Conservation (phyloP, 2,888 invertebrate species). For the Thalpophila matura region DNA sequence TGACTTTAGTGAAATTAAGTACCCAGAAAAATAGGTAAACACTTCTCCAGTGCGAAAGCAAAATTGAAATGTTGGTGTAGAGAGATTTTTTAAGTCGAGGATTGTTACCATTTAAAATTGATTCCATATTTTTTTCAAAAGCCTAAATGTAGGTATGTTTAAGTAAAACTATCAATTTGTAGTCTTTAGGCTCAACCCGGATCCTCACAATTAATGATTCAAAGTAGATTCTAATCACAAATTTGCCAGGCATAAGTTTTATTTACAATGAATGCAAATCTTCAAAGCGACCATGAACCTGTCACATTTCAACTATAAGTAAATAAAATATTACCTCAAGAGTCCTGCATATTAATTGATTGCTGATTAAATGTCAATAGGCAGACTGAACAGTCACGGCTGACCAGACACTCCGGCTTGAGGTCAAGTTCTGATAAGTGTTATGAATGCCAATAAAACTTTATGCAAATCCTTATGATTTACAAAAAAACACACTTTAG, state of each 20-base stretch:
- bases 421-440: conserved; percentile 42
- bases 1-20: too few relatives aligned
- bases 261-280: conserved; percentile 3
- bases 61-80: too few relatives aligned
- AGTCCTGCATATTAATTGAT: conserved; percentile 11
- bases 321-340: conserved; percentile 2
- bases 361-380: conserved; percentile 50
- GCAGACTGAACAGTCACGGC: conserved; percentile 18
- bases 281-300: conserved; percentile 5
- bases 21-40: too few relatives aligned
- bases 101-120: too few relatives aligned
- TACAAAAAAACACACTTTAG: too few relatives aligned
- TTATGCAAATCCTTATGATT: background rate
- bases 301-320: background rate
- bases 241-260: background rate
- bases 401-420: conserved; percentile 5
- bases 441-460: conserved; percentile 5
- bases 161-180: too few relatives aligned
- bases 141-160: too few relatives aligned
- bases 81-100: too few relatives aligned
- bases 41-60: too few relatives aligned
- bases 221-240: background rate
- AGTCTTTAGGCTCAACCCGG: too few relatives aligned
- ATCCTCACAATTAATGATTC: background rate
- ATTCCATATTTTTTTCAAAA: too few relatives aligned